Base-by-base conservation (phyloP, 2,888 invertebrate genomes). In the Globia sparganii region DNA sequence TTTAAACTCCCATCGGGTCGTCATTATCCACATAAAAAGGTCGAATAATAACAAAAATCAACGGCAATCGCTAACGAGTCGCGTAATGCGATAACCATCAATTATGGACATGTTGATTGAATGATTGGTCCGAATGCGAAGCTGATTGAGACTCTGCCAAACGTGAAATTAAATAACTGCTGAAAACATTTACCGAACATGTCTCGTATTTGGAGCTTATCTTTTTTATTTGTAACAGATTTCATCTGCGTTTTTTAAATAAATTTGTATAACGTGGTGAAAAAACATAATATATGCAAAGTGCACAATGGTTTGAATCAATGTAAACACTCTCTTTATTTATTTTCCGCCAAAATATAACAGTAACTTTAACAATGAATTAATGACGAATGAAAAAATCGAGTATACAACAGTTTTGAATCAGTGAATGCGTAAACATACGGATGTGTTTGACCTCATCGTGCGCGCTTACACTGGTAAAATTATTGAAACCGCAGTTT, bases 61-160 rank as follows among this genome's bases (percentile, higher is more conserved):
- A 90, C 89, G 91, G 88, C 80, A 86, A 83, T 87, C 90, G 87
- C 88, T 93, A 94, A 94, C 92, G 94, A 93, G 92, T 91, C 87
- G 87, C 87, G 89, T 92, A 92, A 94, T 90, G 84, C 90, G 91
- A 93, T 93, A 93, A 92, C 92, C 91, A 91, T 94, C 91, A 92
- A 94, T 94, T 94, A 93, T 91, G 91, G 89, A 89, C 90, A 91
- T 92, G 91, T 91, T 91, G 92, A 94, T 93, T 92, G 91, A 93
- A 93, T 92, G 92, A 93, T 93, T 92, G 92, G 90, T 88, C 90
- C 89, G 89, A 91, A 91, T 91, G 87, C 90, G 87, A 90, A 90
- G 88, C 92, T 93, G 92, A 94, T 94, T 94, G 93, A 91, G 91
- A 92, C 83, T 90, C 89, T 87, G 86, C 88, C 90, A 89, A 91